A percentile compares a stretch with the other conserved stretches of the same genome.
Conservation (phyloP, 1,140 invertebrate species). For the Cydia amplana region DNA sequence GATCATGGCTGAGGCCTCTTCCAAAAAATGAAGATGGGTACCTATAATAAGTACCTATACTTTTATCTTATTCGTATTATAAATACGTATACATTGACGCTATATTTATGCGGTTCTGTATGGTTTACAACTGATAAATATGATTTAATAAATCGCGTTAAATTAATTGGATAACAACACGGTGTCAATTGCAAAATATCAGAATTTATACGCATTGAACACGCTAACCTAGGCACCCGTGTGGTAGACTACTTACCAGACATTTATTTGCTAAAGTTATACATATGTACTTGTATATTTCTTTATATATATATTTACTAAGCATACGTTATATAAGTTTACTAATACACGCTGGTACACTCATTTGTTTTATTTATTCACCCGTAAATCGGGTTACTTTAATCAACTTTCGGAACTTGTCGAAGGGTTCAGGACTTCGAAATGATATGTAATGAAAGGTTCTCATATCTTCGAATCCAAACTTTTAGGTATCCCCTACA, state of each 20-base stretch:
- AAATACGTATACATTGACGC: too few species aligned
- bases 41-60: too few species aligned
- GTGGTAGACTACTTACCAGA: neutral
- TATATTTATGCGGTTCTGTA: too few species aligned
- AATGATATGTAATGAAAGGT: slow-evolving; percentile 31
- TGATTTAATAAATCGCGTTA: neutral
- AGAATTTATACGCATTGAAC: neutral
- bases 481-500: slow-evolving; percentile 74
- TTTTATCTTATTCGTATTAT: too few species aligned
- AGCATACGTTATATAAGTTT: slow-evolving; percentile 17
- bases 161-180: neutral
- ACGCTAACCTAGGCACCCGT: neutral
- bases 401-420: slow-evolving; percentile 57
- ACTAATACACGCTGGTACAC: slow-evolving; percentile 47
- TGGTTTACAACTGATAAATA: neutral
- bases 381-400: slow-evolving; percentile 54
- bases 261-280: neutral
- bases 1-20: too few species aligned
- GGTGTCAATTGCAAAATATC: neutral
- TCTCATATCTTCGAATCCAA: slow-evolving; percentile 59
- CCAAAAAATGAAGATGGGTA: too few species aligned
- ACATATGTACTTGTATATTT: neutral
- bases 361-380: slow-evolving; percentile 61
- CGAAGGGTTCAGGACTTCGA: slow-evolving; percentile 43
- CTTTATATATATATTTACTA: neutral